Conservation (phyloP, 2,888 invertebrate genomes). For the Oithona nana region DNA sequence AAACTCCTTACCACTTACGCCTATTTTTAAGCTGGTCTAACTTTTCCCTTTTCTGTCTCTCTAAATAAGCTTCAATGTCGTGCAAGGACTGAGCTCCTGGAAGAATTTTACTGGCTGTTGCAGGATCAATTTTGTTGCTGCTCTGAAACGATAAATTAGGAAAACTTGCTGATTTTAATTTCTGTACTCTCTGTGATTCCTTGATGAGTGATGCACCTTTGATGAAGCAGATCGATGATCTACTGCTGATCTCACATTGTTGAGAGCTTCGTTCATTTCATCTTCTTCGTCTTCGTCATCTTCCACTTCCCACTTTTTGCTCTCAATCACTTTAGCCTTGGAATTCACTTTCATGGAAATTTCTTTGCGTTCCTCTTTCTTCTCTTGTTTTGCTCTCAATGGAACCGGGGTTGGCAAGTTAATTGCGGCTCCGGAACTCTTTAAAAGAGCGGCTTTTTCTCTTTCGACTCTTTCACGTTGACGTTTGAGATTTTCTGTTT, state of each 20-base stretch:
- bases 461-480: neutral
- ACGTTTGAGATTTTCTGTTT: neutral
- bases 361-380: neutral
- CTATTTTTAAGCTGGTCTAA: neutral
- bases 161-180: neutral
- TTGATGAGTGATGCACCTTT: too few relatives aligned
- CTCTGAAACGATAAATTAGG: too few relatives aligned
- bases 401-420: neutral
- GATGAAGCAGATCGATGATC: too few relatives aligned
- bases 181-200: neutral
- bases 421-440: neutral
- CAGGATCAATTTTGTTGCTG: neutral
- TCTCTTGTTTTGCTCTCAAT: neutral
- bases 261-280: neutral
- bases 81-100: neutral
- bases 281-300: neutral
- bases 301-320: neutral
- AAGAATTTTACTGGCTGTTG: neutral
- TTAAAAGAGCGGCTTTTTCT: neutral
- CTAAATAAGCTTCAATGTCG: conserved; percentile 4
- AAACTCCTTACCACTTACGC: neutral
- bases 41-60: neutral
- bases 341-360: neutral
- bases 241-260: neutral
- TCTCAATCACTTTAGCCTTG: neutral